Conservation (phyloP, 2,888 invertebrate species). For the Eilema depressum region DNA sequence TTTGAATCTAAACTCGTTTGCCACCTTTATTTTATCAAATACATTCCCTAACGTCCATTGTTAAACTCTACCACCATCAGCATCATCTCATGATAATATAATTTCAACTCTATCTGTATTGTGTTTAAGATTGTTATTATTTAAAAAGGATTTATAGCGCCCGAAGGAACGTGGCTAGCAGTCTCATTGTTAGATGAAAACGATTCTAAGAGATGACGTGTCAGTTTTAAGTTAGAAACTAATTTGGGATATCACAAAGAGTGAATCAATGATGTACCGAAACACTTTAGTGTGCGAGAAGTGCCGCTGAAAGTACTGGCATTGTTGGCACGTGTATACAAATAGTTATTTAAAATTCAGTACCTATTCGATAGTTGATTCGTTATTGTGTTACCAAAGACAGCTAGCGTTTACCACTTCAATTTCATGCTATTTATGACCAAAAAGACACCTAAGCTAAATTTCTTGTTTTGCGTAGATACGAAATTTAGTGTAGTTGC, state of each 20-base stretch:
- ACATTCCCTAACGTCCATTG: slow-evolving; percentile 67
- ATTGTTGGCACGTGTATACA: slow-evolving; percentile 75
- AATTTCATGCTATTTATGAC: slow-evolving; percentile 40
- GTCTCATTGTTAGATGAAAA: slow-evolving; percentile 83
- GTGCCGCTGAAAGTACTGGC: slow-evolving; percentile 70
- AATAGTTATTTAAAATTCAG: slow-evolving; percentile 56
- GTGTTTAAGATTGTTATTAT: slow-evolving; percentile 64
- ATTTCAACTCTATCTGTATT: slow-evolving; percentile 75
- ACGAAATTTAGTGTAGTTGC: slow-evolving; percentile 11
- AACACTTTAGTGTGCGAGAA: slow-evolving; percentile 79
- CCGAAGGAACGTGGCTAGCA: slow-evolving; percentile 80
- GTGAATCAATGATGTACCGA: slow-evolving; percentile 80
- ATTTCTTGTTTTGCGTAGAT: slow-evolving; percentile 25
- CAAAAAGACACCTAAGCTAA: slow-evolving; percentile 18
- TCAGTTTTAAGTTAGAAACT: slow-evolving; percentile 82
- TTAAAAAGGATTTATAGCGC: slow-evolving; percentile 57
- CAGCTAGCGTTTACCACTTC: slow-evolving; percentile 32
- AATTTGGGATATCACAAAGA: slow-evolving; percentile 86
- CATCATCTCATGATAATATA: slow-evolving; percentile 62
- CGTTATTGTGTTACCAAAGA: slow-evolving; percentile 33
- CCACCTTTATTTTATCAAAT: slow-evolving; percentile 56
- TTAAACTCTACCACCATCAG: slow-evolving; percentile 67
- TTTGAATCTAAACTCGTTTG: slow-evolving; percentile 67
- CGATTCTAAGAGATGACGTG: slow-evolving; percentile 83
- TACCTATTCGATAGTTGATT: slow-evolving; percentile 37